A percentile compares a stretch with the other conserved stretches of the same genome.
Evolutionary conservation across 2,797 vertebrate genomes (phyloP).

Genomic region (Alosa sapidissima): DNA sequence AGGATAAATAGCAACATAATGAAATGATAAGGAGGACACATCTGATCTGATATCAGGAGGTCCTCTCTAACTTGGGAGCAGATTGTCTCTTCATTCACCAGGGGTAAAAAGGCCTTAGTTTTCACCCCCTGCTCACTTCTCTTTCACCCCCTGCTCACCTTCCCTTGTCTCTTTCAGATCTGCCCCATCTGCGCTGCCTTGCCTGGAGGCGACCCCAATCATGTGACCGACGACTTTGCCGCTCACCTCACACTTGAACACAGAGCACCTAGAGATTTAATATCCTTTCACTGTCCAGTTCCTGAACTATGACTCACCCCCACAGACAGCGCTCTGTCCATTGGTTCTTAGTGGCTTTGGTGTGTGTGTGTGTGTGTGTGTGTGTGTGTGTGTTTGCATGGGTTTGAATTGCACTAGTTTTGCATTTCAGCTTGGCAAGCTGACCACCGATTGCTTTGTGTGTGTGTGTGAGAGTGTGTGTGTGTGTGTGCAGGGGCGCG

Average conservation of each 20-base stretch:
- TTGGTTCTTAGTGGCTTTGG: background rate
- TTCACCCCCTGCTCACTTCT: background rate
- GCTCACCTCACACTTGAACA: conserved; percentile 99
- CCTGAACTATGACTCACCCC: background rate
- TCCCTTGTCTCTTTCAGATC: conserved; percentile 83
- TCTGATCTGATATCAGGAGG: background rate
- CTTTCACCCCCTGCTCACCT: conserved; percentile 10
- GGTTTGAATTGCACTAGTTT: background rate
- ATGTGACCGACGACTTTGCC: conserved; percentile 98
- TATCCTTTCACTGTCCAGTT: conserved; percentile 83
- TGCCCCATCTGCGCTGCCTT: conserved; percentile 98
- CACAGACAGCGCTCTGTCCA: background rate
- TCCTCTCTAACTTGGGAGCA: background rate
- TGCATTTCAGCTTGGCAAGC: conserved; percentile 11
- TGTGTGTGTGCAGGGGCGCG: background rate
- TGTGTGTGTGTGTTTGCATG: background rate
- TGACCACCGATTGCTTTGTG: background rate
- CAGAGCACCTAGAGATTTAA: conserved; percentile 99
- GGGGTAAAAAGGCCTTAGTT: background rate
- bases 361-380: background rate
- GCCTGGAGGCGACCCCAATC: conserved; percentile 98
- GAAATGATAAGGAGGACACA: background rate
- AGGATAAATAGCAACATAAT: background rate
- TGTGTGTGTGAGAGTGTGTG: background rate
- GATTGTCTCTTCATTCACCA: background rate